Evolutionary conservation across 92 coral and sea anemone species (phyloP), one percentile per base, ranked within the genome.

Genomic region (Nematostella vectensis): DNA sequence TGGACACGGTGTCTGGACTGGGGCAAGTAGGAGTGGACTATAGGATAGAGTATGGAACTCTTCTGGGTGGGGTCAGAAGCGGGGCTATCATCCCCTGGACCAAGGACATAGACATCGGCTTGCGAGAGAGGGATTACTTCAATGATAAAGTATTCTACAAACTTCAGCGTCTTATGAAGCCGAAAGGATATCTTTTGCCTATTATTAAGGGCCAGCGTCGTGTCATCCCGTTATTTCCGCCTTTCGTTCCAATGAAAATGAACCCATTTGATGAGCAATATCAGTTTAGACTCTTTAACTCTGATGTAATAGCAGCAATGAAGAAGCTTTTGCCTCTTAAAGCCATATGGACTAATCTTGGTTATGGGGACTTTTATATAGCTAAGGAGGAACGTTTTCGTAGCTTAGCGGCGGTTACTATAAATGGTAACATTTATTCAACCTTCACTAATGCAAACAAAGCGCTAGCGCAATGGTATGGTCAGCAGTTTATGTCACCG

Each of bases 31-130:
- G 80, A 20, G 25, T 73, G 15, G 80, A 64, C 20, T 73, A 73
- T 43, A 67, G 80, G 27, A 21, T 73, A 11, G 66, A 54, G 25
- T 73, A 73, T 55, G 73, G 80, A n/a, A 65, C 80, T 37, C 73
- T 65, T 33, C 67, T 73, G 6, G 80, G 80, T 22, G 80, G 69
- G 13, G 80, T 73, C 56, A 56, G 80, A 49, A 65, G 74, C n/a
- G 65, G 50, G 25, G 49, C 73, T 0, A 47, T 73, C 27, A 65
- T 73, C 19, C 80, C 80, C 2, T 73, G 68, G 54, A 64, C 80
- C 2, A 67, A 49, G 16, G 80, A 65, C 18, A 55, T 65, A 0
- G 80, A 73, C 29, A 47, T 65, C 15, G 73, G 58, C n/a, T 22
- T 62, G 3, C 27, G 47, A 29, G 69, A 48, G 23, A 55, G 36